Conservation (phyloP, 37 sponge, comb jelly and placozoan genomes). For the Aphrocallistes beatrix region DNA sequence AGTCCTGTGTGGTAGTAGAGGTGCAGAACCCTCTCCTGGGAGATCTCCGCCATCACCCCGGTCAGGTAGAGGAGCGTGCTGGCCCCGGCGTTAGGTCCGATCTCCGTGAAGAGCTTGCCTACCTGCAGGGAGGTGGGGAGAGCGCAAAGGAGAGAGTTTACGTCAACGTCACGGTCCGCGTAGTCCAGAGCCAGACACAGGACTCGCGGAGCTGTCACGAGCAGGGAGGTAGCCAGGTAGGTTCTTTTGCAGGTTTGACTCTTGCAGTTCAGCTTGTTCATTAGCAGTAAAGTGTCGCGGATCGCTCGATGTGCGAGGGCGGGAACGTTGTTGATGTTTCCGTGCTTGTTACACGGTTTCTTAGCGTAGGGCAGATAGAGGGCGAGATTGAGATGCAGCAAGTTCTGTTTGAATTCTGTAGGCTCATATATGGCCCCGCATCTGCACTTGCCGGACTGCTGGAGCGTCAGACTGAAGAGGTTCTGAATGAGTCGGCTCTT, state of each 20-base stretch:
- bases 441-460: constrained; percentile 9
- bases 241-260: not conserved
- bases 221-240: not conserved
- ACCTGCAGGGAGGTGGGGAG: not conserved
- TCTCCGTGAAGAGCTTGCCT: not conserved
- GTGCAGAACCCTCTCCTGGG: not conserved
- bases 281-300: not conserved
- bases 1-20: not conserved
- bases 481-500: not conserved
- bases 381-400: not conserved
- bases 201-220: not conserved
- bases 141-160: not conserved
- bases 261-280: not conserved
- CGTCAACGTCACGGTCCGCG: not conserved
- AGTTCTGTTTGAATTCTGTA: not conserved
- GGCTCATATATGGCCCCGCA: constrained; percentile 1
- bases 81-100: constrained; percentile 9
- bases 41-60: not conserved
- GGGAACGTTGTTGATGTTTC: constrained; percentile 4
- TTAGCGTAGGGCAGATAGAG: not conserved
- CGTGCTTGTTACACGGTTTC: not conserved
- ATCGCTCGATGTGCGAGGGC: not conserved
- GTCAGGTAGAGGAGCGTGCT: not conserved
- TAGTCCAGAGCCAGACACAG: not conserved
- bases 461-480: not conserved